These are phyloP conservation scores for Eupristina koningsbergeri DNA, from an alignment of 1,140 invertebrate species.

Conservation along the genomic window DNA sequence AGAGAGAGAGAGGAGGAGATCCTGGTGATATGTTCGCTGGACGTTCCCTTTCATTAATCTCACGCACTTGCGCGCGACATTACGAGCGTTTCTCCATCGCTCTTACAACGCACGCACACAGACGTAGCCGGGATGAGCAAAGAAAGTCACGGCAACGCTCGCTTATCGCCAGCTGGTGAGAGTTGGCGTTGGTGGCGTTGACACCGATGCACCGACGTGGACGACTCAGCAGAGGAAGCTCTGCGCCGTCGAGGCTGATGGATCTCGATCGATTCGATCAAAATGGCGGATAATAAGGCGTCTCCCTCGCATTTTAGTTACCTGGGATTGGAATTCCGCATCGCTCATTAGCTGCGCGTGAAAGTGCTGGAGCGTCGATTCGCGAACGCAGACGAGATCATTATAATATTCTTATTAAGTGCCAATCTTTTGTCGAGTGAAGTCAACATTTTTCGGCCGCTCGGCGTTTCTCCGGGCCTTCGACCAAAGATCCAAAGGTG, in stretches of 20 bases:
- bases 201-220: no score
- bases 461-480: not conserved
- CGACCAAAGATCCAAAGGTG: not conserved
- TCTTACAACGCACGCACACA: no score
- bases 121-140: not conserved
- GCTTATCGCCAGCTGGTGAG: not conserved
- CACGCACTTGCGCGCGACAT: not conserved
- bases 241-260: no score
- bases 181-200: no score
- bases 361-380: not conserved
- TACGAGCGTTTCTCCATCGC: not conserved
- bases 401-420: conserved; percentile 6
- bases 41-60: not conserved
- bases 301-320: no score
- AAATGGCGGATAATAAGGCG: no score
- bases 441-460: not conserved
- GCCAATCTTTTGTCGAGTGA: not conserved
- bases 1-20: no score
- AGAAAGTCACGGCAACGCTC: not conserved
- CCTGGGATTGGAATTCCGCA: no score
- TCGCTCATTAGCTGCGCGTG: not conserved
- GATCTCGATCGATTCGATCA: no score
- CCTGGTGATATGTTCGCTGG: no score
- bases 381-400: not conserved
- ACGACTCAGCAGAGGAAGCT: no score